Percentiles rank a stretch among this genome's conserved stretches.
These are phyloP conservation scores for Penaeus vannamei DNA, from an alignment of 1,140 invertebrate species.

Conservation along the genomic window DNA sequence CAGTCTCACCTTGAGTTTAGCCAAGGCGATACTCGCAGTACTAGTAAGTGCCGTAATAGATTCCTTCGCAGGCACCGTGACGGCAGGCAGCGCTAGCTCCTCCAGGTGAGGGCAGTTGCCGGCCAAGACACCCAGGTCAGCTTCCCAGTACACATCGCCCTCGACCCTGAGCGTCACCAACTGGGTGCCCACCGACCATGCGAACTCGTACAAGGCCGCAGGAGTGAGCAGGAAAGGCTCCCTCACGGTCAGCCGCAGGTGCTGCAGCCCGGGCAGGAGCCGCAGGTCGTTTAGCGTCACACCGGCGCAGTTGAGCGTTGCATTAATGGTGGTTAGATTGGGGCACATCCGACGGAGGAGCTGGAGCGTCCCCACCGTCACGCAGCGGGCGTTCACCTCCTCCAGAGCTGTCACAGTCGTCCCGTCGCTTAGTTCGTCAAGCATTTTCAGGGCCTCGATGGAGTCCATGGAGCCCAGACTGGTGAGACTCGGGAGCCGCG, in stretches of 20 bases:
- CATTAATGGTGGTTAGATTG: slow-evolving; percentile 49
- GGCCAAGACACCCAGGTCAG: slow-evolving; percentile 59
- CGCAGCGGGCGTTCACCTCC: slow-evolving; percentile 62
- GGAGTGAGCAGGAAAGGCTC: slow-evolving; percentile 65
- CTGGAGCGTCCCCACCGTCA: slow-evolving; percentile 58
- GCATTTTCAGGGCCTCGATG: slow-evolving; percentile 57
- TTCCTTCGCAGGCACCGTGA: slow-evolving; percentile 62
- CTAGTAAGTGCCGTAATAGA: slow-evolving; percentile 57
- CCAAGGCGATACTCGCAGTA: slow-evolving; percentile 44
- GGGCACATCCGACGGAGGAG: slow-evolving; percentile 61
- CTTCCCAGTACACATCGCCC: slow-evolving; percentile 67
- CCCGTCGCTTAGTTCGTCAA: slow-evolving; percentile 54
- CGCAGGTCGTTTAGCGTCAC: slow-evolving; percentile 66
- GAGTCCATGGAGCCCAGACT: slow-evolving; percentile 61
- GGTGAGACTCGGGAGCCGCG: slow-evolving; percentile 54
- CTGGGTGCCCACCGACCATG: slow-evolving; percentile 60
- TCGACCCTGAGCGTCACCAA: slow-evolving; percentile 57
- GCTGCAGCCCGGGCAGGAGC: slow-evolving; percentile 50
- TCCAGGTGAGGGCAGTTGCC: slow-evolving; percentile 62
- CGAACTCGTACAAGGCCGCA: slow-evolving; percentile 59
- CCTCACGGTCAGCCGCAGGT: slow-evolving; percentile 57
- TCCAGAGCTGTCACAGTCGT: slow-evolving; percentile 41
- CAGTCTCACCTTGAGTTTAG: slow-evolving; percentile 44
- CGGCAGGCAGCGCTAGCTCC: slow-evolving; percentile 61
- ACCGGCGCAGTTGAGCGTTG: slow-evolving; percentile 59